A percentile compares a stretch with the other conserved stretches of the same genome.
These are phyloP conservation scores for Acipenser ruthenus DNA, from an alignment of 2,797 vertebrate species.

Conservation along the genomic window DNA sequence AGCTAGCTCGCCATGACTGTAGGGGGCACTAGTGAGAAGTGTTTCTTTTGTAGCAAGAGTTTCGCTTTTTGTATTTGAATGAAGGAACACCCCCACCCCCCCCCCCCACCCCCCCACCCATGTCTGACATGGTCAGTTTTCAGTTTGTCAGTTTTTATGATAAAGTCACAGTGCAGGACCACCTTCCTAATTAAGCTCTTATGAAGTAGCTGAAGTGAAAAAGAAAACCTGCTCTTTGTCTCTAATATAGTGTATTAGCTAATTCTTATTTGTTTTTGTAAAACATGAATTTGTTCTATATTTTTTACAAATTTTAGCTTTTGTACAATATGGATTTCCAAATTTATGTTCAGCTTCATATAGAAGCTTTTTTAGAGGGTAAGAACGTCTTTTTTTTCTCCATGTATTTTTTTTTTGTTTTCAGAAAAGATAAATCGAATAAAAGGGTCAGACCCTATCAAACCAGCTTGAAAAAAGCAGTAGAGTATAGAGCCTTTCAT, in stretches of 20 bases:
- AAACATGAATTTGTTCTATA: slow-evolving; percentile 53
- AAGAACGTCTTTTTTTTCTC: slow-evolving; percentile 16
- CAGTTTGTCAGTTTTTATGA: slow-evolving; percentile 36
- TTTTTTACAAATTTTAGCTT: slow-evolving; percentile 62
- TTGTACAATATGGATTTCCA: slow-evolving; percentile 54
- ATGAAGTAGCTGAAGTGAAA: slow-evolving; percentile 46
- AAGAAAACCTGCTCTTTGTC: slow-evolving; percentile 49
- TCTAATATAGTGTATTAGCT: slow-evolving; percentile 45
- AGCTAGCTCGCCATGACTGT: slow-evolving; percentile 32
- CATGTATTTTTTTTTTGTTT: slow-evolving; percentile 15
- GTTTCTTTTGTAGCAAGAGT: slow-evolving; percentile 28
- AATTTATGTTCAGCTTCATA: slow-evolving; percentile 44
- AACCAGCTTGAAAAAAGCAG: slow-evolving; percentile 48
- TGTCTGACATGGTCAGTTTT: slow-evolving; percentile 31
- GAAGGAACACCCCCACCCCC: slow-evolving; percentile 32
- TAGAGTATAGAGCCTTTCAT: slow-evolving; percentile 50
- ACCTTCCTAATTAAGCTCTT: slow-evolving; percentile 44
- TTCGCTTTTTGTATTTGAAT: slow-evolving; percentile 33
- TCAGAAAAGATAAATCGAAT: slow-evolving; percentile 32
- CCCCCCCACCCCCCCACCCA: too few species aligned
- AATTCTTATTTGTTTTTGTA: slow-evolving; percentile 50
- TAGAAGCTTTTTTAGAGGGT: slow-evolving; percentile 44
- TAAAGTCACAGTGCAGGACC: slow-evolving; percentile 46
- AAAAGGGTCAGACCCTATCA: slow-evolving; percentile 45
- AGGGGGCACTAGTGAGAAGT: slow-evolving; percentile 43